phyloP scores from a whole-genome alignment of 2,113 vertebrate species.

The Indri indri region DNA sequence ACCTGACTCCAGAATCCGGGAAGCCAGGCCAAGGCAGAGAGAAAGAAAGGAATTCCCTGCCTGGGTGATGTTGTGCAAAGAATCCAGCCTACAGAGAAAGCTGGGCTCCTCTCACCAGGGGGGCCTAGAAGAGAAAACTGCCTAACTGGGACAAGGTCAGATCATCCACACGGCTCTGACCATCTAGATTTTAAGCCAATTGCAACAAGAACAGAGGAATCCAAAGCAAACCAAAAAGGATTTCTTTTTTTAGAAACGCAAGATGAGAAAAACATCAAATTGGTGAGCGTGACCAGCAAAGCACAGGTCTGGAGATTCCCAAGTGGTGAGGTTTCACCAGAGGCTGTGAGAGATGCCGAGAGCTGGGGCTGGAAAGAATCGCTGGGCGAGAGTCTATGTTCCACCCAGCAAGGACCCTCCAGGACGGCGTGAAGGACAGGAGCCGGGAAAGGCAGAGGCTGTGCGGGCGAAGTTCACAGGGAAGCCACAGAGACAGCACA shows the following conservation, averaged over 20 bases:
- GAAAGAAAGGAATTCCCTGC: background rate
- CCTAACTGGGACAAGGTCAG: background rate
- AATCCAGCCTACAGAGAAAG: background rate
- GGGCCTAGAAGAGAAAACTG: background rate
- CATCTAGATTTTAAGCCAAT: background rate
- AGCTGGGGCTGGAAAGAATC: background rate
- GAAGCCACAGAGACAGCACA: background rate
- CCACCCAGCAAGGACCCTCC: background rate
- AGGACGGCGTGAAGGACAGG: background rate
- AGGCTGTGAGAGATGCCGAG: background rate
- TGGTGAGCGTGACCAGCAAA: background rate
- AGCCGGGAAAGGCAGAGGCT: background rate
- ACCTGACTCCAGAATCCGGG: background rate
- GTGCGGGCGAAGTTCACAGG: background rate
- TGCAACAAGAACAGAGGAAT: background rate
- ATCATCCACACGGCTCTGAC: background rate
- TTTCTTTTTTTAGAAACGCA: background rate
- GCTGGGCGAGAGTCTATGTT: background rate
- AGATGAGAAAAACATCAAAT: background rate
- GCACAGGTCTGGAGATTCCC: background rate
- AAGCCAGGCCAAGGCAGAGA: background rate
- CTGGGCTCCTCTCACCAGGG: background rate
- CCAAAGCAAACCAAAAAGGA: background rate
- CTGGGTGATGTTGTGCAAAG: background rate
- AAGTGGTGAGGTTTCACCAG: background rate